These are phyloP conservation scores for Coturnix japonica DNA, from an alignment of 2,113 vertebrate species.

Conservation along the genomic window DNA sequence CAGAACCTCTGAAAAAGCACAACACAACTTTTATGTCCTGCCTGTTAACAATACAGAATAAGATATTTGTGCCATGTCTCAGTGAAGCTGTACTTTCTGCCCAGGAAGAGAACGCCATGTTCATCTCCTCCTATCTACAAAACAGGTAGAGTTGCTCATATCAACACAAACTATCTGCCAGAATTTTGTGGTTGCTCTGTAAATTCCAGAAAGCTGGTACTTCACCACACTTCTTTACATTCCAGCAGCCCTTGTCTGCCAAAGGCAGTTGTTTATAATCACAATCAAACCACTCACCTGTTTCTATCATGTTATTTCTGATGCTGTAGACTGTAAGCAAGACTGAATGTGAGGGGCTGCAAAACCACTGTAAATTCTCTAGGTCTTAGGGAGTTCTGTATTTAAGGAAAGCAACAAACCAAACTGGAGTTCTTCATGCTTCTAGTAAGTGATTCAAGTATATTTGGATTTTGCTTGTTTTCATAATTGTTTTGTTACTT, in stretches of 20 bases:
- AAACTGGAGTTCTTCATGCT: background rate
- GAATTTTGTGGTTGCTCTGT: background rate
- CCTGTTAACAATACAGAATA: background rate
- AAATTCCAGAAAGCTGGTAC: background rate
- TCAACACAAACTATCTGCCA: background rate
- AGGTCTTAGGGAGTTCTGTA: background rate
- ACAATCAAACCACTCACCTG: background rate
- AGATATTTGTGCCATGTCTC: background rate
- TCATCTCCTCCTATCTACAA: background rate
- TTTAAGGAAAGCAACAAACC: background rate
- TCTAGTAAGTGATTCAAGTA: background rate
- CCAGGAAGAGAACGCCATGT: accelerated
- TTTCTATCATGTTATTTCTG: background rate
- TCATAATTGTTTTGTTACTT: background rate
- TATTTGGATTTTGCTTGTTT: background rate
- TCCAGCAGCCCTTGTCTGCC: background rate
- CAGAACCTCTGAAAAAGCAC: background rate
- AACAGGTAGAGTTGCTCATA: background rate
- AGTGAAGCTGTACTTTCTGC: background rate
- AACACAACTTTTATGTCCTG: background rate
- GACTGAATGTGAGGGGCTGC: background rate
- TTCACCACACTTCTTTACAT: background rate
- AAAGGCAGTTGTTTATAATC: background rate
- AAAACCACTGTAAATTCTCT: background rate
- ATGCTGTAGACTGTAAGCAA: background rate